These are phyloP conservation scores for Terrapene triunguis DNA, from an alignment of 2,113 vertebrate species.

Conservation along the genomic window DNA sequence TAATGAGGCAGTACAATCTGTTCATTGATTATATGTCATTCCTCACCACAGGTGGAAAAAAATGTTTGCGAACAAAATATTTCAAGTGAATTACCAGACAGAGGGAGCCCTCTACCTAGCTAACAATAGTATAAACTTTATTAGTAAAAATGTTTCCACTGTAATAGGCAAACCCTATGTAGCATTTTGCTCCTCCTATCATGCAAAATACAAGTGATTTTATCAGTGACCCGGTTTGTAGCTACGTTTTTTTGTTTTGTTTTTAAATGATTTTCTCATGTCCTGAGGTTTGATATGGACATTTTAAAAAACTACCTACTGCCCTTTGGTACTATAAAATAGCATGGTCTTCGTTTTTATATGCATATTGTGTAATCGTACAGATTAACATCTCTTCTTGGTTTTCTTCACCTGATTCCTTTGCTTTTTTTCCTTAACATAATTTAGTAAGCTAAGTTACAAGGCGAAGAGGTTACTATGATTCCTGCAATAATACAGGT, in stretches of 20 bases:
- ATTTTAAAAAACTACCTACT: background rate
- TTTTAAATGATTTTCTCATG: background rate
- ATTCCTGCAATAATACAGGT: background rate
- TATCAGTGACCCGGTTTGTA: background rate
- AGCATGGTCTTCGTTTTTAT: background rate
- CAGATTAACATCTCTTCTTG: background rate
- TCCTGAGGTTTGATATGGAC: background rate
- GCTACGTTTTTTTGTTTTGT: background rate
- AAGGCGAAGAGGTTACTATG: background rate
- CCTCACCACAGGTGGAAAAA: background rate
- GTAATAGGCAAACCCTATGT: background rate
- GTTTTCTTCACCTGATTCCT: background rate
- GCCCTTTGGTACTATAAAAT: background rate
- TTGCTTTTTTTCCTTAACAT: accelerated
- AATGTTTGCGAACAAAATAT: background rate
- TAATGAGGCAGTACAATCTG: background rate
- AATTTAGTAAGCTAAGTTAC: background rate
- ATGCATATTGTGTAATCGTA: background rate
- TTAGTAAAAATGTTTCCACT: background rate
- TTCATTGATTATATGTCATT: background rate
- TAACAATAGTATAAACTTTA: background rate
- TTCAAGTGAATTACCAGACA: background rate
- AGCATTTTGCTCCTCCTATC: background rate
- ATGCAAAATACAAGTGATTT: background rate
- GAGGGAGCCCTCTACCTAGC: background rate